A percentile compares a stretch with the other conserved stretches of the same genome.
phyloP scores from a whole-genome alignment of 1,140 invertebrate genomes.

The Listronotus oregonensis region DNA sequence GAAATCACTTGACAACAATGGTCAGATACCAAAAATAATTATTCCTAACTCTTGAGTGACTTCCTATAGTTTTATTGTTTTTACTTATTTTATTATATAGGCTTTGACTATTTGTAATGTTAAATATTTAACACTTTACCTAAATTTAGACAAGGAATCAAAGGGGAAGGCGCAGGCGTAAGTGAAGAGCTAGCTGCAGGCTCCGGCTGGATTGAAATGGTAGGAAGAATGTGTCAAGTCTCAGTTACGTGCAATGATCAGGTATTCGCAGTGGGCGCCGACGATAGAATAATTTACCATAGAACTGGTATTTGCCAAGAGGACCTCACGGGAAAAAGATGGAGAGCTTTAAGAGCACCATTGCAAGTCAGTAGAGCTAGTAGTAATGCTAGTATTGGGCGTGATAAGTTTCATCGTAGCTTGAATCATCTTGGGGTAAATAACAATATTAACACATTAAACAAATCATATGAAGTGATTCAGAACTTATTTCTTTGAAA shows the following conservation, averaged over 20 bases:
- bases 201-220: slow-evolving; percentile 83
- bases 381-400: slow-evolving; percentile 68
- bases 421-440: slow-evolving; percentile 42
- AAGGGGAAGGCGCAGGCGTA: slow-evolving; percentile 69
- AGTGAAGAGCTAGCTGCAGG: slow-evolving; percentile 75
- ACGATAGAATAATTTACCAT: slow-evolving; percentile 78
- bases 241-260: slow-evolving; percentile 88
- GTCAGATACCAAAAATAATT: no score
- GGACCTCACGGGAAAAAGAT: slow-evolving; percentile 86
- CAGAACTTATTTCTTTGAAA: no score
- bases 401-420: slow-evolving; percentile 61
- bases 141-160: slow-evolving; percentile 72
- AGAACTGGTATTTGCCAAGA: slow-evolving; percentile 74
- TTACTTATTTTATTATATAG: no score
- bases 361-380: slow-evolving; percentile 79
- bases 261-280: slow-evolving; percentile 71
- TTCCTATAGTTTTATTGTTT: no score
- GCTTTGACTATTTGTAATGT: no score
- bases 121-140: not conserved
- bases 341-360: slow-evolving; percentile 76
- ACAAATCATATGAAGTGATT: no score
- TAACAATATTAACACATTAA: slow-evolving; percentile 7
- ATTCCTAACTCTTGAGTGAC: no score
- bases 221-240: slow-evolving; percentile 79
- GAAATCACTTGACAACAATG: no score